Evolutionary conservation across 1,140 invertebrate species (phyloP).

Genomic region (Zaprionus nigranus): DNA sequence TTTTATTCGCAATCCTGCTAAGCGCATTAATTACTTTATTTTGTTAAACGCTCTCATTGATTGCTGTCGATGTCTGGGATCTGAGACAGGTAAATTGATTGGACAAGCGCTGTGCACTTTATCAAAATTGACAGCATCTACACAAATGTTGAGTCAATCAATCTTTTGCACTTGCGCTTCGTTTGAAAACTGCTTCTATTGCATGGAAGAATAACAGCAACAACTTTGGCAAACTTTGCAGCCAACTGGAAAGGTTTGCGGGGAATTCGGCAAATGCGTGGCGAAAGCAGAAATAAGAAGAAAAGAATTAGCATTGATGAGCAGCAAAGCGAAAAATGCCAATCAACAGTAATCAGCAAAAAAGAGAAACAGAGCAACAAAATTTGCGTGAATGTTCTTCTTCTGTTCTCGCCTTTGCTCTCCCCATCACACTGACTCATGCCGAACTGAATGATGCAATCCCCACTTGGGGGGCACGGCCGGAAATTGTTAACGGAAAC

Average conservation of each 20-base stretch:
- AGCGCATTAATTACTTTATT: slow-evolving; percentile 72
- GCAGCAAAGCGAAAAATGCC: slow-evolving; percentile 82
- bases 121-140: slow-evolving; percentile 63
- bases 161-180: slow-evolving; percentile 76
- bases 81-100: slow-evolving; percentile 63
- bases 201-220: slow-evolving; percentile 14
- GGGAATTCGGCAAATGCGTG: not conserved
- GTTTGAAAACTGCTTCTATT: slow-evolving; percentile 58
- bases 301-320: slow-evolving; percentile 83
- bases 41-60: slow-evolving; percentile 46
- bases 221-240: slow-evolving; percentile 64
- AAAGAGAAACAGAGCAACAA: slow-evolving; percentile 41
- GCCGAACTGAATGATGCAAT: slow-evolving; percentile 73
- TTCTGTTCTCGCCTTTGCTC: not conserved
- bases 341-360: slow-evolving; percentile 83
- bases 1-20: slow-evolving; percentile 30
- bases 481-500: slow-evolving; percentile 79
- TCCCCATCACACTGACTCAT: not conserved
- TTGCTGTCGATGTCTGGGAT: slow-evolving; percentile 5
- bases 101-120: slow-evolving; percentile 54
- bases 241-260: slow-evolving; percentile 25
- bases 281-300: slow-evolving; percentile 29
- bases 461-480: slow-evolving; percentile 46
- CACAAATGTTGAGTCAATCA: slow-evolving; percentile 74
- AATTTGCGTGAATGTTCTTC: slow-evolving; percentile 50